Evolutionary conservation across 2,888 invertebrate species (phyloP).

Genomic region (Helleia helle): DNA sequence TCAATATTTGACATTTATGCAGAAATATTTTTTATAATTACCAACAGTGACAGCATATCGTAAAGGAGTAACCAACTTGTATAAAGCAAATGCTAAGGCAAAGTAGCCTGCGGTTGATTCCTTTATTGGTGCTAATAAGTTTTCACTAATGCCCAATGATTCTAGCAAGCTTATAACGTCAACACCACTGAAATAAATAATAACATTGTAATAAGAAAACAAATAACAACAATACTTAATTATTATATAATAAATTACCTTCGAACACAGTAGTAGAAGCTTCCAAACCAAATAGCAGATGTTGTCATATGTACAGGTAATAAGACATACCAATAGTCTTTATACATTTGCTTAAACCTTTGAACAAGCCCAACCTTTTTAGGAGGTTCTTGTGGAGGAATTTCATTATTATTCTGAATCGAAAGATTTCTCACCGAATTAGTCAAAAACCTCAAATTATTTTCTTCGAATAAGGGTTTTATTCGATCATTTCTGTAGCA

Average conservation of each 20-base stretch:
- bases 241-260: constrained; percentile 73
- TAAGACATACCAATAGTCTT: constrained; percentile 97
- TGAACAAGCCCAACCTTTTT: constrained; percentile 79
- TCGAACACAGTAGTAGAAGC: constrained; percentile 89
- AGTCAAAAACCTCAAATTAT: constrained; percentile 24
- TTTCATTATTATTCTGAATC: constrained; percentile 25
- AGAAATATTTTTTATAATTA: constrained; percentile 35
- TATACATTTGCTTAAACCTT: constrained; percentile 92
- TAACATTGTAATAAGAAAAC: background rate
- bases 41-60: constrained; percentile 95
- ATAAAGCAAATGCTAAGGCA: constrained; percentile 92
- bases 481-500: constrained; percentile 33
- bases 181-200: constrained; percentile 83
- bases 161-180: constrained; percentile 89
- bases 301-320: constrained; percentile 94
- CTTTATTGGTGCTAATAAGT: constrained; percentile 81
- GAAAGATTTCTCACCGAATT: constrained; percentile 30
- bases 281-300: constrained; percentile 90
- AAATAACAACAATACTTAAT: background rate
- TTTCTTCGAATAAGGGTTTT: constrained; percentile 25
- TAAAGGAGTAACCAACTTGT: constrained; percentile 93
- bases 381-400: constrained; percentile 25
- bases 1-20: too few species aligned
- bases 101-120: constrained; percentile 89
- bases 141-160: constrained; percentile 84